Evolutionary conservation across 2,113 vertebrate species (phyloP).

Genomic region (Urocitellus parryii): DNA sequence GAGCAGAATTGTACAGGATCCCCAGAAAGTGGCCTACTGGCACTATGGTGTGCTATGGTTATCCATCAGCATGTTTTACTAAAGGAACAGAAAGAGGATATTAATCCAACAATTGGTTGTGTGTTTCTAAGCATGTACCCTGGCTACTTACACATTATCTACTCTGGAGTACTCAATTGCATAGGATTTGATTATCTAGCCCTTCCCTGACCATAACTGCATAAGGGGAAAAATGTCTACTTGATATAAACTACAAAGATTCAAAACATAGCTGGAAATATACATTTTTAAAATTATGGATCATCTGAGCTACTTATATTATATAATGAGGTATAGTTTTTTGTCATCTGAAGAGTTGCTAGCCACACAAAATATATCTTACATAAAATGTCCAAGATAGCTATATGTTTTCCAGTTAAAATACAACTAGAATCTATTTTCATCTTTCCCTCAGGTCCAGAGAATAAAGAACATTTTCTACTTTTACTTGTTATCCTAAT

Average conservation of each 20-base stretch:
- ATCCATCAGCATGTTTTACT: neutral
- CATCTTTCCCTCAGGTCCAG: neutral
- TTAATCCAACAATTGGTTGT: neutral
- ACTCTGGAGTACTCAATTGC: neutral
- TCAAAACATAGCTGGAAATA: constrained; percentile 35
- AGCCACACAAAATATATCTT: neutral
- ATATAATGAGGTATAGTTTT: neutral
- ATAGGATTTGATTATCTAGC: neutral
- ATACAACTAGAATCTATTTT: constrained; percentile 28
- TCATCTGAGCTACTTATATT: constrained; percentile 22
- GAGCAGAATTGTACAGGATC: neutral
- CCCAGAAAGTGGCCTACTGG: neutral
- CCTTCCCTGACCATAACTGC: neutral
- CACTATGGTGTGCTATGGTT: neutral
- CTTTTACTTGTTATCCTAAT: constrained; percentile 19
- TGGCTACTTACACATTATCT: neutral
- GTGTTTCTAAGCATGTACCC: neutral
- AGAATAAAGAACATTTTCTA: constrained; percentile 5
- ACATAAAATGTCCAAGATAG: constrained; percentile 23
- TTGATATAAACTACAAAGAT: constrained; percentile 43
- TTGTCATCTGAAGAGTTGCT: neutral
- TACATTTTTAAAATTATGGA: neutral
- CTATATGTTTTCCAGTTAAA: neutral
- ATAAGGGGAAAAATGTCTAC: neutral
- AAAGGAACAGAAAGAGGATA: neutral